phyloP scores from a whole-genome alignment of 2,113 vertebrate genomes.

The Boleophthalmus pectinirostris region DNA sequence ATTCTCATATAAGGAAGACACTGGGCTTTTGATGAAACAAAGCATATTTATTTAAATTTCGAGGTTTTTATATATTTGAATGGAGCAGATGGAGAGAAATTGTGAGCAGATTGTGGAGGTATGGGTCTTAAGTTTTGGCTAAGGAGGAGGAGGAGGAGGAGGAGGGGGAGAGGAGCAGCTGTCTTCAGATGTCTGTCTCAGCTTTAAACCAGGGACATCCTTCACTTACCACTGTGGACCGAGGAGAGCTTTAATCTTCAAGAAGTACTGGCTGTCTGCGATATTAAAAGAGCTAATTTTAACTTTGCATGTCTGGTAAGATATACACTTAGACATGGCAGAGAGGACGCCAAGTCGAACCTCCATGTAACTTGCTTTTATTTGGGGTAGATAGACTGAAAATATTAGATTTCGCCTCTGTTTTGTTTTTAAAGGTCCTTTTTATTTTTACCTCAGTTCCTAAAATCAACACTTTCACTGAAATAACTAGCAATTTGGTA shows the following conservation, averaged over 20 bases:
- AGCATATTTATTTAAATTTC: conserved; percentile 13
- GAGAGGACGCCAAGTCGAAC: too few relatives aligned
- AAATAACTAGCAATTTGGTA: too few relatives aligned
- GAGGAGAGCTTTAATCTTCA: conserved; percentile 3
- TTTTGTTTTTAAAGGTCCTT: too few relatives aligned
- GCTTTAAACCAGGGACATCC: conserved; percentile 36
- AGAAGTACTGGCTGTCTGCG: conserved; percentile 1
- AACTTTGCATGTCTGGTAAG: neutral
- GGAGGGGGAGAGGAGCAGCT: conserved; percentile 53
- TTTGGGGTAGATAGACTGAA: too few relatives aligned
- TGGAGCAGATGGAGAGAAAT: conserved; percentile 36
- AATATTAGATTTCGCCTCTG: too few relatives aligned
- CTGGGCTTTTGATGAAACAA: conserved; percentile 17
- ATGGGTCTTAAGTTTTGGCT: conserved; percentile 22
- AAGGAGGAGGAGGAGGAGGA: conserved; percentile 1
- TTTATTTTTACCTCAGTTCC: too few relatives aligned
- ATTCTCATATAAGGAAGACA: neutral
- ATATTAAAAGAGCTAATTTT: neutral
- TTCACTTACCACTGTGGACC: conserved; percentile 27
- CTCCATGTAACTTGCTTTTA: too few relatives aligned
- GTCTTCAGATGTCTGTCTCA: conserved; percentile 57
- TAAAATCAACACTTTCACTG: too few relatives aligned
- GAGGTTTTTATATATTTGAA: conserved; percentile 11
- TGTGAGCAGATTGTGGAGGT: conserved; percentile 14
- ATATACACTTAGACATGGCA: neutral